phyloP scores from a whole-genome alignment of 2,113 vertebrate species.

The Delphinus delphis region DNA sequence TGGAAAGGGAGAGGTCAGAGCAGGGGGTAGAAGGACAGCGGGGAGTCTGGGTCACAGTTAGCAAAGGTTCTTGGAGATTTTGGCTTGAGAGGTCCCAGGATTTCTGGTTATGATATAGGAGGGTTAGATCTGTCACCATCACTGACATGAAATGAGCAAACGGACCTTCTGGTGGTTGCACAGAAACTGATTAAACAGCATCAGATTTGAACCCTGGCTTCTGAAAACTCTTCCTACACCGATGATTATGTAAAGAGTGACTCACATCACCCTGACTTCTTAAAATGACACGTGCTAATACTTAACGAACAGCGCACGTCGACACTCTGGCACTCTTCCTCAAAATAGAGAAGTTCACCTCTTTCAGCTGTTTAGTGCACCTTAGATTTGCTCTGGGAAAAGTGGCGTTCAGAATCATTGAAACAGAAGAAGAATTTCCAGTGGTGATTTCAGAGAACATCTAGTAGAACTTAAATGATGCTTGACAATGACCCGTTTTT shows the following conservation, averaged over 20 bases:
- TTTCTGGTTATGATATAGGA: background rate
- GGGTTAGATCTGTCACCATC: background rate
- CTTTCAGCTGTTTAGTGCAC: background rate
- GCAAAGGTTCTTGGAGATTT: background rate
- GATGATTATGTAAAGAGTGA: background rate
- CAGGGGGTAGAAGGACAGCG: background rate
- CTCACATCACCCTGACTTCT: background rate
- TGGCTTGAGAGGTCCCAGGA: background rate
- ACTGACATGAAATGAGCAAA: background rate
- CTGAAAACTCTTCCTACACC: background rate
- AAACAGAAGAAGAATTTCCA: background rate
- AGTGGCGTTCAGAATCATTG: background rate
- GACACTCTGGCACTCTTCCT: background rate
- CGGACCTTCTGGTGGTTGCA: background rate
- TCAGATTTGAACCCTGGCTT: background rate
- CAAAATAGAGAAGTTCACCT: background rate
- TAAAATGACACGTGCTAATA: background rate
- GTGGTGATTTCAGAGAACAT: background rate
- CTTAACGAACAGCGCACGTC: background rate
- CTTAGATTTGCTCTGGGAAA: slow-evolving; percentile 18
- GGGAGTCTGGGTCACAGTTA: background rate
- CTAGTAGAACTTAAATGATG: background rate
- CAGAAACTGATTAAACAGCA: background rate
- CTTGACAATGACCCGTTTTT: background rate
- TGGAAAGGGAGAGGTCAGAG: background rate